These are phyloP conservation scores for Tenodera sinensis DNA, from an alignment of 2,888 invertebrate species.

Conservation along the genomic window DNA sequence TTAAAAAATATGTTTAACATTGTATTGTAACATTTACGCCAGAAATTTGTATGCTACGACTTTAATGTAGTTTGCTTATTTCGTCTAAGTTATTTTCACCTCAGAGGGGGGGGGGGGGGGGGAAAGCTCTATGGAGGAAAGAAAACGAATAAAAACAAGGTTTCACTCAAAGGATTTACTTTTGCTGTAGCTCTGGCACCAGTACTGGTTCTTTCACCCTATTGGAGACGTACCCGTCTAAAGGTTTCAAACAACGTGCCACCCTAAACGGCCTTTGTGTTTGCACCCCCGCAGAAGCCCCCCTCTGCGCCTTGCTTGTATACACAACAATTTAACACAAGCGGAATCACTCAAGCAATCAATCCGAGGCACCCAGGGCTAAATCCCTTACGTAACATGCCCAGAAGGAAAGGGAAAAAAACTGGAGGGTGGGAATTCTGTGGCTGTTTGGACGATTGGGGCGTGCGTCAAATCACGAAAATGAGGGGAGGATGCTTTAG, in stretches of 20 bases:
- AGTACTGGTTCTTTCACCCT: not conserved
- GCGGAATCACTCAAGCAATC: conserved; percentile 14
- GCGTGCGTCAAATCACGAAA: conserved; percentile 13
- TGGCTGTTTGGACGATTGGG: conserved; percentile 14
- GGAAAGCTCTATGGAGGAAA: no score
- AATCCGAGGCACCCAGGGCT: not conserved
- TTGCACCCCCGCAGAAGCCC: conserved; percentile 16
- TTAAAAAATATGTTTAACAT: no score
- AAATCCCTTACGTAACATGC: not conserved
- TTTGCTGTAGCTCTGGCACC: not conserved
- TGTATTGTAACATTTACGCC: no score
- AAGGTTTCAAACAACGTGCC: not conserved
- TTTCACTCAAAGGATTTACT: no score
- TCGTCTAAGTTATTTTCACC: no score
- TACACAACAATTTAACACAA: conserved; percentile 20
- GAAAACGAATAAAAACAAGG: no score
- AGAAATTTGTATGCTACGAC: no score
- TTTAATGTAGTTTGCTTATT: no score
- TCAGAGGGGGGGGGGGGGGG: no score
- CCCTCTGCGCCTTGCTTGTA: not conserved
- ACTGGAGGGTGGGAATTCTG: not conserved
- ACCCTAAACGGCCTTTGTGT: not conserved
- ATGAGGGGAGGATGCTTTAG: not conserved
- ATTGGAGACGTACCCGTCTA: not conserved
- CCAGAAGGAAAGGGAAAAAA: not conserved